Conservation (phyloP, 2,888 invertebrate genomes). For the Drosophila paranaensis region DNA sequence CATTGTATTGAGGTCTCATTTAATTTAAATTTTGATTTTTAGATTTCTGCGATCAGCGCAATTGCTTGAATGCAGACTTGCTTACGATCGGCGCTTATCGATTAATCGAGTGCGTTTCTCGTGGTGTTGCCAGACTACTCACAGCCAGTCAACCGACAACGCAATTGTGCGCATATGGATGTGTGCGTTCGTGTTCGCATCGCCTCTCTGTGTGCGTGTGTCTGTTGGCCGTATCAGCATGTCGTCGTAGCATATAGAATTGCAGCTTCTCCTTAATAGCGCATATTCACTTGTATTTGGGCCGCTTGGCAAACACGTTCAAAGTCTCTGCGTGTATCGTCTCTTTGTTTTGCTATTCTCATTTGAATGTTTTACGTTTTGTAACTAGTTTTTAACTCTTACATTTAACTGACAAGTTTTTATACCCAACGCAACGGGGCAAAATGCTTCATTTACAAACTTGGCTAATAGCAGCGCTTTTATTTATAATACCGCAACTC, state of each 20-base stretch:
- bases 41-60: not conserved
- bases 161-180: not conserved
- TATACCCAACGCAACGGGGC: slow-evolving; percentile 25
- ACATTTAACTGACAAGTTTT: slow-evolving; percentile 73
- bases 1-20: not conserved
- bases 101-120: slow-evolving; percentile 9
- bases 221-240: slow-evolving; percentile 6
- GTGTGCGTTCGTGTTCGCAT: not conserved
- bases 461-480: slow-evolving; percentile 27
- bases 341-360: not conserved
- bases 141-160: not conserved
- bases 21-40: not conserved
- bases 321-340: slow-evolving; percentile 20
- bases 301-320: slow-evolving; percentile 8
- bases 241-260: slow-evolving; percentile 11
- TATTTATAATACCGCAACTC: slow-evolving; percentile 22
- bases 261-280: slow-evolving; percentile 38
- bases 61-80: not conserved
- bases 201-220: not conserved
- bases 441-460: slow-evolving; percentile 57
- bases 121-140: slow-evolving; percentile 4
- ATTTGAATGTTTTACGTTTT: slow-evolving; percentile 57
- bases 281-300: slow-evolving; percentile 35
- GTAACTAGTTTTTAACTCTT: slow-evolving; percentile 29
- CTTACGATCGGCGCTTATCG: not conserved